Conservation (phyloP, 2,888 invertebrate genomes). For the Notodonta dromedarius region DNA sequence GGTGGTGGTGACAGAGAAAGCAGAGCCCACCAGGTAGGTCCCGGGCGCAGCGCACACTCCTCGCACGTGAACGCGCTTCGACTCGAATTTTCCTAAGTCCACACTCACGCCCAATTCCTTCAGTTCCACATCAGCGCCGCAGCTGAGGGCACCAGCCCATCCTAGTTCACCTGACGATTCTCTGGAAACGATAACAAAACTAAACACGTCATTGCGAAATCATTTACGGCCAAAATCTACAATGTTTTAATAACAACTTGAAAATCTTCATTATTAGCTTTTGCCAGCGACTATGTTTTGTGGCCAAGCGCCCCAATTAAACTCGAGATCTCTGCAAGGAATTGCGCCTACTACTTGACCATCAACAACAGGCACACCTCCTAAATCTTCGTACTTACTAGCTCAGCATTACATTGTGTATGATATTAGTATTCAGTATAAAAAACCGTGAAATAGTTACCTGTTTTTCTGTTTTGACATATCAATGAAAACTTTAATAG, state of each 20-base stretch:
- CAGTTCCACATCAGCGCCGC: constrained; percentile 65
- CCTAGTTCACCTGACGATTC: constrained; percentile 58
- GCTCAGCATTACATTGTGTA: too few species aligned
- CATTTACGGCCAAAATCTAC: too few species aligned
- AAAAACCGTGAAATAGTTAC: constrained; percentile 57
- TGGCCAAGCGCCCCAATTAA: too few species aligned
- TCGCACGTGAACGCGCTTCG: constrained; percentile 83
- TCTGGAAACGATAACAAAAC: constrained; percentile 4
- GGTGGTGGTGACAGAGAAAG: constrained; percentile 74
- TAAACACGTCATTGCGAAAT: neutral
- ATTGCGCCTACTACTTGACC: too few species aligned
- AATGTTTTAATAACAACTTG: too few species aligned
- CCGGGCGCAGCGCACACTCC: constrained; percentile 86
- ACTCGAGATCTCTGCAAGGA: too few species aligned
- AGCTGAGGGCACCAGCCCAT: constrained; percentile 76
- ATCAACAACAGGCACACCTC: too few species aligned
- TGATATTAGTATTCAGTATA: too few species aligned
- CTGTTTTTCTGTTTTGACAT: constrained; percentile 83
- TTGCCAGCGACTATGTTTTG: too few species aligned
- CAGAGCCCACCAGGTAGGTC: constrained; percentile 87
- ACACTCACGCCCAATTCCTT: constrained; percentile 70
- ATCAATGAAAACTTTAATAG: constrained; percentile 85
- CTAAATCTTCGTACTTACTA: too few species aligned
- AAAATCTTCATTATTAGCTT: too few species aligned
- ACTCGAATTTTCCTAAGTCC: constrained; percentile 76